Percentiles rank a stretch among this genome's conserved stretches.
These are phyloP conservation scores for Nycteola revayana DNA, from an alignment of 2,888 invertebrate species.

Conservation along the genomic window DNA sequence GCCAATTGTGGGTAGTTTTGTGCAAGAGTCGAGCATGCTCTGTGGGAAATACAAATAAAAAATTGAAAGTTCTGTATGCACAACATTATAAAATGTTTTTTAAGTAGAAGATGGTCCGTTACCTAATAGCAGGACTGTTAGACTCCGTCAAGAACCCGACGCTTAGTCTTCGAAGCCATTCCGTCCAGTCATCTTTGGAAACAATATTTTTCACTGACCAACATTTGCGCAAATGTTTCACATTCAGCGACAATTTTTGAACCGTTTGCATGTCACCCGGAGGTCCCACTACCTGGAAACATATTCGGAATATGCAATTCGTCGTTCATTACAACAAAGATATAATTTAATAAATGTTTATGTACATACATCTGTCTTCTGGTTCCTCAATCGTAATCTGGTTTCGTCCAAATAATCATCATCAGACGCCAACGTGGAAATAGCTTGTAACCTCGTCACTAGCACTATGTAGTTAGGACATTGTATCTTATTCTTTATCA, in stretches of 20 bases:
- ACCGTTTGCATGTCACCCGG: constrained; percentile 82
- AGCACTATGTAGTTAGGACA: constrained; percentile 90
- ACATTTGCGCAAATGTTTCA: constrained; percentile 91
- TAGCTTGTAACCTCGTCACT: constrained; percentile 87
- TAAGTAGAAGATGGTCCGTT: too few relatives aligned
- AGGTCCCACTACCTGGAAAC: constrained; percentile 53
- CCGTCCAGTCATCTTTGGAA: constrained; percentile 99
- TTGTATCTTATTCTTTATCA: constrained; percentile 90
- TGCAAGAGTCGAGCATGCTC: constrained; percentile 95
- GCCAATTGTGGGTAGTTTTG: constrained; percentile 97
- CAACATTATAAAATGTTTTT: too few relatives aligned
- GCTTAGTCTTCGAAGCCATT: constrained; percentile 96
- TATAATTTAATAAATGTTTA: neutral
- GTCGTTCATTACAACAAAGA: too few relatives aligned
- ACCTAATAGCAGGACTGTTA: constrained; percentile 94
- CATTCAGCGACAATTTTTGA: constrained; percentile 90
- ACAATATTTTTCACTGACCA: constrained; percentile 94
- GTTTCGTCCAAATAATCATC: constrained; percentile 86
- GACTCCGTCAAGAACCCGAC: constrained; percentile 96
- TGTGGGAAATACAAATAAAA: constrained; percentile 36
- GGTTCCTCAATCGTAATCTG: constrained; percentile 84
- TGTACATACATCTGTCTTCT: constrained; percentile 85
- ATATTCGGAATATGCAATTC: neutral
- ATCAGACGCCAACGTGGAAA: constrained; percentile 89
- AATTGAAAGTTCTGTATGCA: too few relatives aligned